Conservation (phyloP, 2,888 invertebrate species). For the Netelia inedita region DNA sequence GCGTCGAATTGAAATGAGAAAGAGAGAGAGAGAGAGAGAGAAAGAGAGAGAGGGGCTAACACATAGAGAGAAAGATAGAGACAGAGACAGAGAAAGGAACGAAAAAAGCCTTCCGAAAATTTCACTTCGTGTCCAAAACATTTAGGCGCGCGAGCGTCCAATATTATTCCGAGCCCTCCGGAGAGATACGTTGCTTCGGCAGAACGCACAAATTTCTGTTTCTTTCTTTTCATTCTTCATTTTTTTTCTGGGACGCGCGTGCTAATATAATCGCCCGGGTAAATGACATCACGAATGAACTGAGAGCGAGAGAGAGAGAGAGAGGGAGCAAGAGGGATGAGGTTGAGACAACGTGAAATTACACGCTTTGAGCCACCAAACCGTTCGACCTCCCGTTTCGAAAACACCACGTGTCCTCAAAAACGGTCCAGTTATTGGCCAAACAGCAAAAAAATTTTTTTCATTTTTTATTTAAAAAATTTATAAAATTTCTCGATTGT, state of each 20-base stretch:
- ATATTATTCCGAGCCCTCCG: conserved; percentile 76
- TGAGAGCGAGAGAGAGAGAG: neutral
- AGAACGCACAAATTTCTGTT: conserved; percentile 5
- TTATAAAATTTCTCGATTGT: neutral
- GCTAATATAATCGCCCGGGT: conserved; percentile 48
- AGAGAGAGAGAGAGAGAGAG: no score
- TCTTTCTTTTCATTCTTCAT: conserved; percentile 15
- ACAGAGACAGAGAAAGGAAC: conserved; percentile 14
- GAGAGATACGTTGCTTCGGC: conserved; percentile 56
- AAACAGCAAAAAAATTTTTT: neutral
- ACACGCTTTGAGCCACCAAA: conserved; percentile 60
- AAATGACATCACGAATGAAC: conserved; percentile 64
- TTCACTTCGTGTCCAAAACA: conserved; percentile 79
- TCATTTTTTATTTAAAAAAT: neutral
- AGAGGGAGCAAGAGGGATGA: neutral
- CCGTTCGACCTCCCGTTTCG: conserved; percentile 52
- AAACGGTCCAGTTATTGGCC: conserved; percentile 36
- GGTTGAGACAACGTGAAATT: conserved; percentile 63
- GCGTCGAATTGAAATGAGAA: no score
- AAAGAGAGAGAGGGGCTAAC: no score
- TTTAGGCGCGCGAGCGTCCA: conserved; percentile 71
- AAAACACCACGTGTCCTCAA: neutral
- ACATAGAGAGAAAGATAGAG: neutral
- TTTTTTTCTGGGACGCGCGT: conserved; percentile 58
- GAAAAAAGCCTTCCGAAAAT: conserved; percentile 68